Percentiles rank a stretch among this genome's conserved stretches.
Conservation (phyloP, 2,888 invertebrate species). For the Apantesis nais region DNA sequence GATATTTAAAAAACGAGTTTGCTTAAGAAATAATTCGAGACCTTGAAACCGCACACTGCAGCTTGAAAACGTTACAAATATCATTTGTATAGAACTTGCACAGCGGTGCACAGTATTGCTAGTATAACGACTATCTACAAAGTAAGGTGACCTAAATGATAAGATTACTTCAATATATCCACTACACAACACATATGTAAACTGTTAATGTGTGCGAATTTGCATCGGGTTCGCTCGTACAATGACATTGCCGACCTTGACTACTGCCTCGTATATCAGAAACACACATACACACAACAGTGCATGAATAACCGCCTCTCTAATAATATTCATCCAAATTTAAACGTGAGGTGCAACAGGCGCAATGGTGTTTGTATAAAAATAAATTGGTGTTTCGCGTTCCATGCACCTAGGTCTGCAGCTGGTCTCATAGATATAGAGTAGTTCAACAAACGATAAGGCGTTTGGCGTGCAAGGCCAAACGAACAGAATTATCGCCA, state of each 20-base stretch:
- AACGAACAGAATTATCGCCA: constrained; percentile 60
- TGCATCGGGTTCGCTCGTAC: constrained; percentile 76
- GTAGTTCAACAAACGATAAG: constrained; percentile 85
- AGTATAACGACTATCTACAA: constrained; percentile 72
- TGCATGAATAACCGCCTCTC: constrained; percentile 67
- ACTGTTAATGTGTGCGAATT: constrained; percentile 65
- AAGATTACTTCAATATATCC: constrained; percentile 80
- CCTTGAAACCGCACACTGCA: constrained; percentile 16
- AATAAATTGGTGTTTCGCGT: constrained; percentile 26
- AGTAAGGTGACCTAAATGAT: constrained; percentile 86
- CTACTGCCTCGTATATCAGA: constrained; percentile 76
- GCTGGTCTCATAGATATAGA: constrained; percentile 46
- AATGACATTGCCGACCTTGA: constrained; percentile 85
- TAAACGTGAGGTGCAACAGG: constrained; percentile 17
- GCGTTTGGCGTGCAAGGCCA: constrained; percentile 76
- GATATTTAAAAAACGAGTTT: not conserved
- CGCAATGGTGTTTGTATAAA: constrained; percentile 20
- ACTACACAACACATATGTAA: constrained; percentile 56
- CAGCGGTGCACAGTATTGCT: constrained; percentile 40
- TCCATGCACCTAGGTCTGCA: constrained; percentile 21
- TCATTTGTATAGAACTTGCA: not conserved
- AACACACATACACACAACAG: constrained; percentile 51
- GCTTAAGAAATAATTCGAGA: constrained; percentile 3
- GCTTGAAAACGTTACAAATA: constrained; percentile 8
- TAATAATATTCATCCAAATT: constrained; percentile 63